Percentiles rank a stretch among this genome's conserved stretches.
These are phyloP conservation scores for Catalaphyllia jardinei DNA, from an alignment of 64 coral and sea anemone genomes.

Conservation along the genomic window DNA sequence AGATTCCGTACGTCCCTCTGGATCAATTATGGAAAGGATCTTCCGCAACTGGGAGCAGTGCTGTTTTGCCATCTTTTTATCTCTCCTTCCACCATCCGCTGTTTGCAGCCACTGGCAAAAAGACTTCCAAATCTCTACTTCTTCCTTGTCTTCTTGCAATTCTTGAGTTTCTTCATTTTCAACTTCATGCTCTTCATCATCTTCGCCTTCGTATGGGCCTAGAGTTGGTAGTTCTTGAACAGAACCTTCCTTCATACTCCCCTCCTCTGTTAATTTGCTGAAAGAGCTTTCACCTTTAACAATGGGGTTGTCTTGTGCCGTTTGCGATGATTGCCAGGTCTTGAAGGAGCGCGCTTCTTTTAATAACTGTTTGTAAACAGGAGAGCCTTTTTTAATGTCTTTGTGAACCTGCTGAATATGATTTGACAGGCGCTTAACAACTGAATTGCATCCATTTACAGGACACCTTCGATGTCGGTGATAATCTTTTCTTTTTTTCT, in stretches of 20 bases:
- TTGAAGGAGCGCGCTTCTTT: not conserved
- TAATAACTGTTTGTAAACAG: not conserved
- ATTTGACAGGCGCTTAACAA: not conserved
- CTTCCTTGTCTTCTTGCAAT: not conserved
- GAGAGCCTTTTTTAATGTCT: not conserved
- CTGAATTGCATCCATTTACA: not conserved
- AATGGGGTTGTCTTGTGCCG: not conserved
- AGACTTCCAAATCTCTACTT: not conserved
- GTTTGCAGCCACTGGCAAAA: not conserved
- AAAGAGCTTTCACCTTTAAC: not conserved
- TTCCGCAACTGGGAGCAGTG: not conserved
- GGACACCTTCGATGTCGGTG: not conserved
- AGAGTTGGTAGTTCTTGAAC: not conserved
- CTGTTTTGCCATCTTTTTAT: not conserved
- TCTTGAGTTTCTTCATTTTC: not conserved
- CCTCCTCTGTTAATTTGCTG: not conserved
- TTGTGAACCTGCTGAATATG: slow-evolving; percentile 21
- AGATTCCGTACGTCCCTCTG: not conserved
- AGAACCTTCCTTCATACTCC: not conserved
- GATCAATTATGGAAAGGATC: not conserved
- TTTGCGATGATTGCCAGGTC: not conserved
- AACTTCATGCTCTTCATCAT: not conserved
- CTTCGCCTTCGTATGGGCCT: not conserved
- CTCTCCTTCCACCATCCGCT: slow-evolving; percentile 2
- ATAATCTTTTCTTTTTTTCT: not conserved